A percentile compares a stretch with the other conserved stretches of the same genome.
Evolutionary conservation across 2,113 vertebrate species (phyloP).

Genomic region (Megaleporinus macrocephalus): DNA sequence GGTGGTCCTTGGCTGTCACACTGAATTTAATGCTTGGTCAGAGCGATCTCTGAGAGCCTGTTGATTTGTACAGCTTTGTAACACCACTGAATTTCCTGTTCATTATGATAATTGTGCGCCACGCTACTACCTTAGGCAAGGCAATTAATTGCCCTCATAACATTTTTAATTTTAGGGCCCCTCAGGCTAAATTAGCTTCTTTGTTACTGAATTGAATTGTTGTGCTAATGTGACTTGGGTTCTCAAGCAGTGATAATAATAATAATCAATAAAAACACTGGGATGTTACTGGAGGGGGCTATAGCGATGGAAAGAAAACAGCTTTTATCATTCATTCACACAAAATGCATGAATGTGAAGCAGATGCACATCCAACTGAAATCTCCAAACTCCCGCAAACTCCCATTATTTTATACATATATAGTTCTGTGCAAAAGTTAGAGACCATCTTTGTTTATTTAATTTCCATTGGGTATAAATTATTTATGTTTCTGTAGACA

Average conservation of each 20-base stretch:
- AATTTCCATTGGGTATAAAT: too few relatives aligned
- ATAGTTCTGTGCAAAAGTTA: too few relatives aligned
- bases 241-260: conserved; percentile 51
- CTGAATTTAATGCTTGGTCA: conserved; percentile 54
- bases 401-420: too few relatives aligned
- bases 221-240: conserved; percentile 55
- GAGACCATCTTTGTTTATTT: too few relatives aligned
- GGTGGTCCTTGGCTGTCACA: conserved; percentile 51
- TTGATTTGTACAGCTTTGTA: conserved; percentile 49
- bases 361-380: too few relatives aligned
- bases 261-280: conserved; percentile 51
- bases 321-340: conserved; percentile 48
- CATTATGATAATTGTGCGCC: conserved; percentile 58
- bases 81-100: conserved; percentile 31
- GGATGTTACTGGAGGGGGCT: conserved; percentile 46
- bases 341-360: too few relatives aligned
- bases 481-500: too few relatives aligned
- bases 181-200: conserved; percentile 54
- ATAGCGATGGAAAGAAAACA: conserved; percentile 60
- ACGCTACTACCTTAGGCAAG: conserved; percentile 47
- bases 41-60: conserved; percentile 37
- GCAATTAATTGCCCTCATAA: conserved; percentile 59
- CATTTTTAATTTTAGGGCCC: conserved; percentile 52
- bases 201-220: conserved; percentile 57
- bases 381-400: too few relatives aligned